Evolutionary conservation across 2,888 invertebrate species (phyloP).

Genomic region (Gisinianus flammeolus): DNA sequence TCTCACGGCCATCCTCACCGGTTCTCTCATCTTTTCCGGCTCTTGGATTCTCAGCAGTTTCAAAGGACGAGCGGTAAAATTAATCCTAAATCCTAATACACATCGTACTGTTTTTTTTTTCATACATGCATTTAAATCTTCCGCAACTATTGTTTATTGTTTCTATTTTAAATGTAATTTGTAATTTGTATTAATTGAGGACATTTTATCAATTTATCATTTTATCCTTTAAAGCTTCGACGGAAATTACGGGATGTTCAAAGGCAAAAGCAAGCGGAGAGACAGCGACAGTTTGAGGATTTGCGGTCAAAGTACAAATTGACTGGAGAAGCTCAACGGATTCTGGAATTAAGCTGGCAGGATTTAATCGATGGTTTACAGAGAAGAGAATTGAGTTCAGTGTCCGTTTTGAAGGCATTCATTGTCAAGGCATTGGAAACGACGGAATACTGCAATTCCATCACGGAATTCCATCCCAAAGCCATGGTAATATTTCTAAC

Average conservation of each 20-base stretch:
- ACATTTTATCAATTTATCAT: too few relatives aligned
- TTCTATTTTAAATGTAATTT: too few relatives aligned
- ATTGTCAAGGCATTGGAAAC: constrained; percentile 58
- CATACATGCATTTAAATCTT: too few relatives aligned
- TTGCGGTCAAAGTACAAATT: constrained; percentile 44
- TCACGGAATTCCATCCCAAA: constrained; percentile 60
- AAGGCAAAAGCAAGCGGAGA: constrained; percentile 48
- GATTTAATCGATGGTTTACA: constrained; percentile 53
- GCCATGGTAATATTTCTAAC: constrained; percentile 56
- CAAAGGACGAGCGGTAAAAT: too few relatives aligned
- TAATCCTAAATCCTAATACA: too few relatives aligned
- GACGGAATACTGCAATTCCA: constrained; percentile 59
- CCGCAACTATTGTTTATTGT: too few relatives aligned
- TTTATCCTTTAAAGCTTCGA: neutral
- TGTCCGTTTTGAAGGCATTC: constrained; percentile 54
- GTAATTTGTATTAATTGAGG: too few relatives aligned
- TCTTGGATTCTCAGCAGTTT: too few relatives aligned
- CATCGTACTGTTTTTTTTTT: too few relatives aligned
- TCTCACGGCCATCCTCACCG: too few relatives aligned
- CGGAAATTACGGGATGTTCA: constrained; percentile 26
- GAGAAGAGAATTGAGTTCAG: constrained; percentile 49
- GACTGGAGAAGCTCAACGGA: constrained; percentile 46
- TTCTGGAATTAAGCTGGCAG: constrained; percentile 53
- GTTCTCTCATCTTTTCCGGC: too few relatives aligned
- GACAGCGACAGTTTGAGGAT: constrained; percentile 45